Percentiles rank a stretch among this genome's conserved stretches.
phyloP scores from a whole-genome alignment of 1,140 invertebrate species.

The Rhopalosiphum padi region DNA sequence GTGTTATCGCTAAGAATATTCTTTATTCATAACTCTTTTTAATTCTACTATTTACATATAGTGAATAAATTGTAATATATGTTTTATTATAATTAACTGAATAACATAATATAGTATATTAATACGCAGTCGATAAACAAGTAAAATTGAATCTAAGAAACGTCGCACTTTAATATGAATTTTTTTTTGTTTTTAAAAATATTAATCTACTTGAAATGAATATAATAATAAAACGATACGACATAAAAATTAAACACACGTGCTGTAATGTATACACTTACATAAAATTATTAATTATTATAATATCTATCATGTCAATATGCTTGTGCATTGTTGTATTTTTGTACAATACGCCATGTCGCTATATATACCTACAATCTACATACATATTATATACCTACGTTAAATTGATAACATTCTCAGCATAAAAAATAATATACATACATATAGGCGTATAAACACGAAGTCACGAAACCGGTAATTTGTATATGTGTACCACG shows the following conservation, averaged over 20 bases:
- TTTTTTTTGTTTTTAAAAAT: neutral
- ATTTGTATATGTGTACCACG: neutral
- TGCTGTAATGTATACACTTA: no score
- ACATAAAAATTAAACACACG: no score
- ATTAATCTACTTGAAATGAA: neutral
- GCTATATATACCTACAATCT: neutral
- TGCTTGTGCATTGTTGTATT: no score
- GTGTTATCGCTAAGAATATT: no score
- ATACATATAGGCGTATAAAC: neutral
- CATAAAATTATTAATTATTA: no score
- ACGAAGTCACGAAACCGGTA: neutral
- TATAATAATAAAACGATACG: neutral
- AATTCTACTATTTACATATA: neutral
- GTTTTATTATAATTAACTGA: no score
- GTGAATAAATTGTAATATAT: no score
- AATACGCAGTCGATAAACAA: neutral
- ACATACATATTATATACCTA: neutral
- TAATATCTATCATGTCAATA: neutral
- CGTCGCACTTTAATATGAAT: neutral
- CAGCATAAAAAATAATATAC: neutral
- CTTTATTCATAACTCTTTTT: neutral
- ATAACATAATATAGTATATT: neutral
- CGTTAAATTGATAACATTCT: neutral
- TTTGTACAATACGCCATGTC: no score
- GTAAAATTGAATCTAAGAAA: neutral